These are phyloP conservation scores for Hirtodrosophila confusa DNA, from an alignment of 2,888 invertebrate species.

Conservation along the genomic window DNA sequence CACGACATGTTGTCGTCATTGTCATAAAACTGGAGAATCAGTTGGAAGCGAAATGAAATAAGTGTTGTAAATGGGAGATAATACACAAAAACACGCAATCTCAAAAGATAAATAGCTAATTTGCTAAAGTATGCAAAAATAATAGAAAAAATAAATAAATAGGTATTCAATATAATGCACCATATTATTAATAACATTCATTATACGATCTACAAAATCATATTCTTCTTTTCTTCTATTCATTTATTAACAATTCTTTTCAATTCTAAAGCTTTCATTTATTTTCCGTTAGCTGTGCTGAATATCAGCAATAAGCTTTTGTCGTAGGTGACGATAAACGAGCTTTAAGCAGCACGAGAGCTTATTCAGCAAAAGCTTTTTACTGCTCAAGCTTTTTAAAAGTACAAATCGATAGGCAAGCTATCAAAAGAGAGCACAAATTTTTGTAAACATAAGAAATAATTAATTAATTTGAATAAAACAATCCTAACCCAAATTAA, in stretches of 20 bases:
- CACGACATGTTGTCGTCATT: constrained; percentile 10
- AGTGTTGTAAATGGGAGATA: not conserved
- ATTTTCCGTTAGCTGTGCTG: constrained; percentile 37
- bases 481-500: not conserved
- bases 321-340: constrained; percentile 2
- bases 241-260: not conserved
- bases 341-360: constrained; percentile 39
- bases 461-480: not conserved
- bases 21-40: constrained; percentile 2
- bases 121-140: too few species aligned
- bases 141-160: too few species aligned
- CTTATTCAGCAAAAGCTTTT: constrained; percentile 63
- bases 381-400: not conserved
- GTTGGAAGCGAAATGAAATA: not conserved
- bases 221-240: too few species aligned
- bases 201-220: too few species aligned
- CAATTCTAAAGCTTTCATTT: constrained; percentile 1
- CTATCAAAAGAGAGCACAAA: constrained; percentile 13
- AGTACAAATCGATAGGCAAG: constrained; percentile 13
- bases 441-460: constrained; percentile 21
- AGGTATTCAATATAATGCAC: not conserved
- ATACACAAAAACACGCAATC: too few species aligned
- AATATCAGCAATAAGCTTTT: constrained; percentile 36
- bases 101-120: too few species aligned
- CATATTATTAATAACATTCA: too few species aligned